Evolutionary conservation across 2,113 vertebrate species (phyloP), one percentile per base, ranked within the genome.

Genomic region (Opisthocomus hoazin): DNA sequence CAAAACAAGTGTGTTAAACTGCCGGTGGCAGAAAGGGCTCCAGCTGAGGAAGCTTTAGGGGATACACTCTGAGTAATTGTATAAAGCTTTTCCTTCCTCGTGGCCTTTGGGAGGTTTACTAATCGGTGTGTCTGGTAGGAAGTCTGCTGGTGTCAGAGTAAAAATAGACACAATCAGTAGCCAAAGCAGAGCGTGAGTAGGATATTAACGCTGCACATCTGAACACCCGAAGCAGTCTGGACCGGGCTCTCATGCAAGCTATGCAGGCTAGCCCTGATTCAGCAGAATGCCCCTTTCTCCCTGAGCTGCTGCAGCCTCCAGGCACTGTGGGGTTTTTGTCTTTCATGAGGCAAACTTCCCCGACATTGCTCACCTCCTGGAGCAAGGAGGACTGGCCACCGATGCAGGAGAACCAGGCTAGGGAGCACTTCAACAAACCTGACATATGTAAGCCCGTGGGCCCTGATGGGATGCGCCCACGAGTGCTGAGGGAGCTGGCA

Each of bases 141-240:
- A 73, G 76, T 45, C 54, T 57, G 36, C 45, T 34, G 22, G 7
- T 80, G 24, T 61, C 56, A 39, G 34, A 56, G 9, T 84, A 78
- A 78, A 92, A 95, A 78, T 37, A 93, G 54, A 73, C 39, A 68
- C 10, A 56, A 68, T 89, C 41, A 41, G 32, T 58, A 91, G 89
- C 74, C 80, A 78, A 75, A 87, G 65, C 60, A 87, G 58, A 77
- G 16, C 15, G 3, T 61, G 70, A 84, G 57, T 1, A 80, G 41
- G 41, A 8, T 85, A 57, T 23, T 91, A 57, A 46, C 68, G 14
- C 3, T 34, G 30, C 24, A 16, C 21, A 60, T 27, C 58, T n/a
- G 45, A 81, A 65, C 12, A 32, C 20, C 11, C 12, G 60, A 45
- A 77, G 22, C 48, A 34, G 32, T 22, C 34, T 89, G 58, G 41